Base-by-base conservation (phyloP, 2,113 vertebrate genomes). In the Pithys albifrons region DNA sequence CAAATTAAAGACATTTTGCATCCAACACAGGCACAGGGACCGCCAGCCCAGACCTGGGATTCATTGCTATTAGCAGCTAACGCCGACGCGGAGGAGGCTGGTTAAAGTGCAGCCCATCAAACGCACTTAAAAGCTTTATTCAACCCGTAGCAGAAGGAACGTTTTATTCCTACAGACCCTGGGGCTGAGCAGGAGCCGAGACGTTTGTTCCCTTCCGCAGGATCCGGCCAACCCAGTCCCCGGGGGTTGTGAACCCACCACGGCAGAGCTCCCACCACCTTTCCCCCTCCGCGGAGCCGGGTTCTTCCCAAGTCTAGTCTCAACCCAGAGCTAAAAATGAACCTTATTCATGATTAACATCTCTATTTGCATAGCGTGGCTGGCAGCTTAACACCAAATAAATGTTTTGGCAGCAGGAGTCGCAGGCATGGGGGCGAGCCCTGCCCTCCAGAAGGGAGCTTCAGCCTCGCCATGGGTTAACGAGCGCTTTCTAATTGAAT, bases 301-400 rank as follows among this genome's bases (percentile, higher is more conserved):
- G 54, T 22, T 93, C 83, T 65, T 89, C 81, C 51, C 29, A 39
- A 81, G 82, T 52, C 90, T 85, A 51, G 85, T 78, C 85, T 79
- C 95, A 96, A 33, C 41, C 16, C 12, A 3, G 83, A 88, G 83
- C 85, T 95, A 91, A 92, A 95, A 95, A 91, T 81, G 65, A 94
- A 48, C 70, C 27, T 84, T 65, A 57, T 74, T 91, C 89, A 84
- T 27, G 29, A 93, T 95, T 89, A 95, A 89, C 91, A 92, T 92
- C 86, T 92, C 43, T 52, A 83, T 84, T 95, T 95, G 83, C 94
- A 92, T 73, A 90, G 92, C 23, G 17, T 89, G 93, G 89, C 93
- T 96, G 95, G 81, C 96, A 92, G 93, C 91, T 93, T 95, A 91
- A 81, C 89, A 86, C 91, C 81, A 95, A 95, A 92, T 92, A 84